Base-by-base conservation (phyloP, 2,113 vertebrate species). In the Cheirogaleus medius region DNA sequence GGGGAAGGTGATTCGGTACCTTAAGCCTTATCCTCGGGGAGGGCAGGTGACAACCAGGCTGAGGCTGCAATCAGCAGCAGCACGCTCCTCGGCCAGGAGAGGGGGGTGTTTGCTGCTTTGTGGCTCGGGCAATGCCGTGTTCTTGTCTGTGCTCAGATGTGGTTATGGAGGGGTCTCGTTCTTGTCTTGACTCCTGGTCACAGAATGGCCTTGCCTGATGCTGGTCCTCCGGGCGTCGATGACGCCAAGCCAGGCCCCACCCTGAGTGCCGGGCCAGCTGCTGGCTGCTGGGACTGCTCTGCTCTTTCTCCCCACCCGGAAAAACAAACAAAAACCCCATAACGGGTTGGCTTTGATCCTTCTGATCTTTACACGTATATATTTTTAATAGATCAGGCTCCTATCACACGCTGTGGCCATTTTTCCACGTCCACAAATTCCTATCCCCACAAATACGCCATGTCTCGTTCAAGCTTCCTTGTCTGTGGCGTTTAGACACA, bases 361-460 rank as follows among this genome's bases (percentile, higher is more conserved):
- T 80, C 86, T 54, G 64, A 76, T 56, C 25, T 76, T 23, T 49
- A 21, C 39, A 25, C 10, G 1, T 0, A 17, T 58, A 8, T 11
- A 29, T 54, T 39, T 80, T 42, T 47, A 29, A 8, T 66, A 69
- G 76, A n/a, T n/a, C 1, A 1, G 90, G 47, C 56, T 60, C 12
- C 1, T 49, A 0, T 73, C 80, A n/a, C n/a, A 7, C 21, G 20
- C 20, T 80, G 23, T 34, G 56, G 34, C 39, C 44, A 2, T 81
- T 76, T 44, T n/a, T 76, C 82, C 21, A 20, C 18, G 17, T 86
- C 91, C 66, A 5, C 47, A 54, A 42, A 44, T 14, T 15, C 37
- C 18, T 10, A 3, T 39, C 42, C 42, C 74, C 32, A 32, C 0
- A 18, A 63, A 39, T 5, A 6, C 12, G 13, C n/a, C 3, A 0